These are phyloP conservation scores for Chrysomallon squamiferum DNA, from an alignment of 1,140 invertebrate species.

Conservation along the genomic window DNA sequence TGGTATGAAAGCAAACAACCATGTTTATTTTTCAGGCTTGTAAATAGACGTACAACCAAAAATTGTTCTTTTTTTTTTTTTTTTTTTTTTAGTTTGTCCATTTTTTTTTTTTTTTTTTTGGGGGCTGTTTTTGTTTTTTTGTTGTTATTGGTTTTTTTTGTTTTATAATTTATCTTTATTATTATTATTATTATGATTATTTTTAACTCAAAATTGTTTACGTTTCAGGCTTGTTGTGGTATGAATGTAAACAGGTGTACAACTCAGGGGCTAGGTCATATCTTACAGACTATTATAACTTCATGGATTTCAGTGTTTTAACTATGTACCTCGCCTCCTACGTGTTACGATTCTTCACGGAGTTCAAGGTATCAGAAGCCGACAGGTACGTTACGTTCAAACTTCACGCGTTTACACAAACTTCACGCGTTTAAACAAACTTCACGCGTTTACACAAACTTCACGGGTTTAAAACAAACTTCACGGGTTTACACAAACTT, in stretches of 20 bases:
- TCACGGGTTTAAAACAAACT: not conserved
- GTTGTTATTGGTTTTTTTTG: no score
- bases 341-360: conserved; percentile 58
- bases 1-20: no score
- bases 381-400: conserved; percentile 40
- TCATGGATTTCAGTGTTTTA: conserved; percentile 60
- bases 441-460: not conserved
- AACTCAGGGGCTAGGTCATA: conserved; percentile 59
- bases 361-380: conserved; percentile 51
- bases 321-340: conserved; percentile 63
- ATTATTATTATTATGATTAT: no score
- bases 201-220: conserved; percentile 6
- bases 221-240: conserved; percentile 60
- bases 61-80: no score
- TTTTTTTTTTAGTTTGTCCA: no score
- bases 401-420: no score
- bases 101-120: no score
- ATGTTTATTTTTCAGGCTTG: no score
- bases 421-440: no score
- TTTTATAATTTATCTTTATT: no score
- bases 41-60: no score
- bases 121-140: no score
- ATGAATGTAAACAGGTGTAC: conserved; percentile 64
- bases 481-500: not conserved
- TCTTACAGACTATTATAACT: conserved; percentile 61